Percentiles rank a stretch among this genome's conserved stretches.
phyloP scores from a whole-genome alignment of 2,888 invertebrate species.

The Mythimna ferrago region DNA sequence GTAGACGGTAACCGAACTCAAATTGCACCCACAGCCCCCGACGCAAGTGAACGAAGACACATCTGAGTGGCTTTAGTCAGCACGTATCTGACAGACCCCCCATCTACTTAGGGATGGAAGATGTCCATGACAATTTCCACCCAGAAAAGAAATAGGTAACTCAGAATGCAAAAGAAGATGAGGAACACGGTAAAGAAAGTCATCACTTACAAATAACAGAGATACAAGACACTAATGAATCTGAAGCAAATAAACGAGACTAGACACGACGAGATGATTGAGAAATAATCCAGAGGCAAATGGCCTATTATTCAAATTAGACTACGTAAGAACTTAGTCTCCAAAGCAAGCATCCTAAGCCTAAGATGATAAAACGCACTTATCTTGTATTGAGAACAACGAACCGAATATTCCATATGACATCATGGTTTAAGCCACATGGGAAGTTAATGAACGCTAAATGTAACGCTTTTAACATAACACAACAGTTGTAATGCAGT shows the following conservation, averaged over 20 bases:
- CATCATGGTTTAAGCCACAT: conserved; percentile 67
- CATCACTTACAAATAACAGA: neutral
- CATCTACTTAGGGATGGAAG: too few relatives aligned
- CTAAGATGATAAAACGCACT: conserved; percentile 5
- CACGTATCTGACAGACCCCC: too few relatives aligned
- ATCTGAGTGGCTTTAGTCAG: too few relatives aligned
- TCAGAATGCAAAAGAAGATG: neutral
- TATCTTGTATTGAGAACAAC: neutral
- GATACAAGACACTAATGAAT: too few relatives aligned
- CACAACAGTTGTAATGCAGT: conserved; percentile 42
- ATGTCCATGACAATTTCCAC: too few relatives aligned
- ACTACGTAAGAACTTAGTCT: too few relatives aligned
- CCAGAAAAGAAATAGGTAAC: neutral
- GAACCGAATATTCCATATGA: conserved; percentile 53
- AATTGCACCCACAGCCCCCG: too few relatives aligned
- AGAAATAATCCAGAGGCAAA: neutral
- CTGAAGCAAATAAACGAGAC: too few relatives aligned
- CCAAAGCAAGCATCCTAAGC: neutral
- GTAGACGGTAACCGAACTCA: too few relatives aligned
- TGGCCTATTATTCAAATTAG: neutral
- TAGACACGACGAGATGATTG: too few relatives aligned
- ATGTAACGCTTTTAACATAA: conserved; percentile 65
- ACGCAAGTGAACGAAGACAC: too few relatives aligned
- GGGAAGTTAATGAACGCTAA: conserved; percentile 72
- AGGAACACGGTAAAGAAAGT: neutral